These are phyloP conservation scores for Lobophora halterata DNA, from an alignment of 2,888 invertebrate species.

Conservation along the genomic window DNA sequence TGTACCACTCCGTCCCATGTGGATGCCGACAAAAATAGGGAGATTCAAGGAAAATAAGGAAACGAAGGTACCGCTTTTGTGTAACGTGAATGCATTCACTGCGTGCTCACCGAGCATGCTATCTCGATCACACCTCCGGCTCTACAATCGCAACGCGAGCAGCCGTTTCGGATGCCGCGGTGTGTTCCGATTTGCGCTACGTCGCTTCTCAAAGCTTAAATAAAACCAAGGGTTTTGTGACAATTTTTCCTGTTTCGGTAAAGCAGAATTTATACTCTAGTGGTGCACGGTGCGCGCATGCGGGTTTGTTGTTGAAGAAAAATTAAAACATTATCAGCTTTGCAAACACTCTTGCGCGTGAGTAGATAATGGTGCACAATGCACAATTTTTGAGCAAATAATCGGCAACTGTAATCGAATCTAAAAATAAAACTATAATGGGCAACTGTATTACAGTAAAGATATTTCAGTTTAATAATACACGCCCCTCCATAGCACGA, in stretches of 20 bases:
- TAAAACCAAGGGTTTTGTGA: conserved; percentile 36
- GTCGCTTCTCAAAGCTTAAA: conserved; percentile 39
- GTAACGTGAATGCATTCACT: conserved; percentile 50
- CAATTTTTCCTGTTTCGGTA: conserved; percentile 41
- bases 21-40: conserved; percentile 53
- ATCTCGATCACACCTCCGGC: conserved; percentile 46
- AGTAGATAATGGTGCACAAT: too few relatives aligned
- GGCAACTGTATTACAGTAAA: too few relatives aligned
- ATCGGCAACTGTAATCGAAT: too few relatives aligned
- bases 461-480: too few relatives aligned
- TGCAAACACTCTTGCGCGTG: too few relatives aligned
- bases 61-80: conserved; percentile 54
- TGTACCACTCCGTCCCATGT: conserved; percentile 61
- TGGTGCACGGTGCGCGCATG: too few relatives aligned
- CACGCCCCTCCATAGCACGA: too few relatives aligned
- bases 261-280: too few relatives aligned
- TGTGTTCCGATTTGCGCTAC: conserved; percentile 33
- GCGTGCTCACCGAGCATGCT: conserved; percentile 39
- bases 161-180: conserved; percentile 21
- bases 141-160: conserved; percentile 39
- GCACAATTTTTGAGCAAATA: too few relatives aligned
- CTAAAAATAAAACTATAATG: too few relatives aligned
- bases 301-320: too few relatives aligned
- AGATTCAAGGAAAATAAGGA: conserved; percentile 52
- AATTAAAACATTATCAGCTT: too few relatives aligned